Conservation (phyloP, 2,888 invertebrate genomes). For the Hybos culiciformis region DNA sequence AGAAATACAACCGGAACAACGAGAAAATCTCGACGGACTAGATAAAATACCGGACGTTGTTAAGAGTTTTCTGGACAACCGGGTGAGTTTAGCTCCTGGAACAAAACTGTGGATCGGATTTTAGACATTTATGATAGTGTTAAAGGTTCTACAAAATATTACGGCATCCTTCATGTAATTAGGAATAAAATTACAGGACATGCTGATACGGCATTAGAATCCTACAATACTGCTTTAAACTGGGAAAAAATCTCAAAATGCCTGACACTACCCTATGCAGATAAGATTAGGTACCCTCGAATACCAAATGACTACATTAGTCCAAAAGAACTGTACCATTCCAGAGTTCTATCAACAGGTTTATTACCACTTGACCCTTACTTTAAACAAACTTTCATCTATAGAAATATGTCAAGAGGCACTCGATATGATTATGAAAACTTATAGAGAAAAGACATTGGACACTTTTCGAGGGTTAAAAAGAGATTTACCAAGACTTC, state of each 20-base stretch:
- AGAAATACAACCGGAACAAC: neutral
- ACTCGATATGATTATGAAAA: conserved; percentile 2
- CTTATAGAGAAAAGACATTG: conserved; percentile 7
- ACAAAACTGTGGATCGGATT: conserved; percentile 2
- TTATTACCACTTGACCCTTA: conserved; percentile 14
- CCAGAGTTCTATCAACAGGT: conserved; percentile 15
- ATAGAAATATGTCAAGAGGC: conserved; percentile 8
- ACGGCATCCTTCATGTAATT: conserved; percentile 6
- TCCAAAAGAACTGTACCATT: conserved; percentile 11
- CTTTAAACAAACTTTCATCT: conserved; percentile 7
- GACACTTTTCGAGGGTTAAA: conserved; percentile 11
- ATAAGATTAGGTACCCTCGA: conserved; percentile 14
- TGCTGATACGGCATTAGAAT: too few relatives aligned
- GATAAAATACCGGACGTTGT: conserved; percentile 11
- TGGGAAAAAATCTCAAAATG: too few relatives aligned
- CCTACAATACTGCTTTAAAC: too few relatives aligned
- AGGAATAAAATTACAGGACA: conserved; percentile 13
- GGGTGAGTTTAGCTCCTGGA: conserved; percentile 10
- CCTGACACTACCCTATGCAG: too few relatives aligned
- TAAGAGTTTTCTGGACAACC: conserved; percentile 8
- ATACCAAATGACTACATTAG: conserved; percentile 13
- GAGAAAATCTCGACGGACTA: conserved; percentile 7
- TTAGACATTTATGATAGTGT: neutral
- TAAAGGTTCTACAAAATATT: conserved; percentile 1
- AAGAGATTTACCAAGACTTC: conserved; percentile 12